Evolutionary conservation across 2,888 invertebrate genomes (phyloP).

Genomic region (Zygothrica quintamaculata): DNA sequence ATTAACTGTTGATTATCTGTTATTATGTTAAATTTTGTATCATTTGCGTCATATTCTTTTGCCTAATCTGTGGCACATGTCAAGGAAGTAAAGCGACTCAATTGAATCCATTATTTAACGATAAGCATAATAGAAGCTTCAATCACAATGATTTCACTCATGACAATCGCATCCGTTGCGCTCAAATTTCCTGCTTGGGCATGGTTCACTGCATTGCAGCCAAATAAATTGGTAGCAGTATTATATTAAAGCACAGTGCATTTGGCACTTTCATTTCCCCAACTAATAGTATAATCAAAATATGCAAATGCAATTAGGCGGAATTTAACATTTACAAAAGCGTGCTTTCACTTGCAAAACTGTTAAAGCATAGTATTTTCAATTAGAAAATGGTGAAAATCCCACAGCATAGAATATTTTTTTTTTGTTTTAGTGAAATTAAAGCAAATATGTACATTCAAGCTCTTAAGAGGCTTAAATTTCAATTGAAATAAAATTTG

Average conservation of each 20-base stretch:
- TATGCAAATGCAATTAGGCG: slow-evolving; percentile 75
- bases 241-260: slow-evolving; percentile 49
- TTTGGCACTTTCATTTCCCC: slow-evolving; percentile 72
- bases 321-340: slow-evolving; percentile 49
- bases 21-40: slow-evolving; percentile 1
- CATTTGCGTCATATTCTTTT: background rate
- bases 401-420: slow-evolving; percentile 19
- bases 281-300: slow-evolving; percentile 69
- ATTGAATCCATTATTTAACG: slow-evolving; percentile 26
- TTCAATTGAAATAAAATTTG: slow-evolving; percentile 20
- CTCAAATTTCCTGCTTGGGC: slow-evolving; percentile 53
- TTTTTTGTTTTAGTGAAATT: slow-evolving; percentile 28
- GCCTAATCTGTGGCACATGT: slow-evolving; percentile 11
- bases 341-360: slow-evolving; percentile 34
- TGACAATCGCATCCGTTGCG: slow-evolving; percentile 37
- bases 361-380: slow-evolving; percentile 20
- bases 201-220: slow-evolving; percentile 19
- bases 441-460: slow-evolving; percentile 26
- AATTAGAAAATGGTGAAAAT: slow-evolving; percentile 22
- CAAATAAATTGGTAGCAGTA: slow-evolving; percentile 11
- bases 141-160: slow-evolving; percentile 18
- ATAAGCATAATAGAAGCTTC: slow-evolving; percentile 18
- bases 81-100: slow-evolving; percentile 10
- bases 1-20: slow-evolving; percentile 4
- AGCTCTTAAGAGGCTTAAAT: slow-evolving; percentile 17